A percentile compares a stretch with the other conserved stretches of the same genome.
These are phyloP conservation scores for Theretra japonica DNA, from an alignment of 2,888 invertebrate genomes.

Conservation along the genomic window DNA sequence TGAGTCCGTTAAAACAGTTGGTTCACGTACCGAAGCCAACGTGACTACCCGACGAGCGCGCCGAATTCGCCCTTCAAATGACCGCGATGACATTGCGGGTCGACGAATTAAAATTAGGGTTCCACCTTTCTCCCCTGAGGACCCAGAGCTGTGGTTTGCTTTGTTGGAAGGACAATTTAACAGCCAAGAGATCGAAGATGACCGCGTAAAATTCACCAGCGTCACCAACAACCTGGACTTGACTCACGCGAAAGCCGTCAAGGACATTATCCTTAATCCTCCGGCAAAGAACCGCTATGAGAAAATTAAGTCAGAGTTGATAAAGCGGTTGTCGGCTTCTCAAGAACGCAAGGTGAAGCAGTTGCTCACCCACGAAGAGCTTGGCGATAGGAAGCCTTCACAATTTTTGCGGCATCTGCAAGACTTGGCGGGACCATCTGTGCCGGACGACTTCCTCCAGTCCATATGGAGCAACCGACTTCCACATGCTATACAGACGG, in stretches of 20 bases:
- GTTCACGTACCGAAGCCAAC: too few relatives aligned
- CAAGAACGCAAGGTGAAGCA: conserved; percentile 37
- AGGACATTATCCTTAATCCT: too few relatives aligned
- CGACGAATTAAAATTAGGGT: background rate
- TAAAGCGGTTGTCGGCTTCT: conserved; percentile 37
- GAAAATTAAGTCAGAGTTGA: background rate
- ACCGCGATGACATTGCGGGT: too few relatives aligned
- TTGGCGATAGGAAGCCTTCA: conserved; percentile 39
- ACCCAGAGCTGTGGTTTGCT: background rate
- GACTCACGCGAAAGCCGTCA: too few relatives aligned
- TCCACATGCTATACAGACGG: conserved; percentile 27
- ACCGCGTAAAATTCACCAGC: background rate
- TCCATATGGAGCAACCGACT: conserved; percentile 24
- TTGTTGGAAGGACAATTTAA: background rate
- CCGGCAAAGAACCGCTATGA: too few relatives aligned
- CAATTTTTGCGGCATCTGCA: conserved; percentile 36
- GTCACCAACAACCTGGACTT: background rate
- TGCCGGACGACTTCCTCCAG: conserved; percentile 37
- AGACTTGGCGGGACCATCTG: conserved; percentile 34
- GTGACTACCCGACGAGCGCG: too few relatives aligned
- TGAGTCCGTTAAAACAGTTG: too few relatives aligned
- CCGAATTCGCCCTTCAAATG: too few relatives aligned
- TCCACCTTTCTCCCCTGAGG: background rate
- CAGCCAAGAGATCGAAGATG: background rate
- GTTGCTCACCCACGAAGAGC: conserved; percentile 34